A percentile compares a stretch with the other conserved stretches of the same genome.
Conservation (phyloP, 2,797 vertebrate genomes). For the Heliangelus exortis region DNA sequence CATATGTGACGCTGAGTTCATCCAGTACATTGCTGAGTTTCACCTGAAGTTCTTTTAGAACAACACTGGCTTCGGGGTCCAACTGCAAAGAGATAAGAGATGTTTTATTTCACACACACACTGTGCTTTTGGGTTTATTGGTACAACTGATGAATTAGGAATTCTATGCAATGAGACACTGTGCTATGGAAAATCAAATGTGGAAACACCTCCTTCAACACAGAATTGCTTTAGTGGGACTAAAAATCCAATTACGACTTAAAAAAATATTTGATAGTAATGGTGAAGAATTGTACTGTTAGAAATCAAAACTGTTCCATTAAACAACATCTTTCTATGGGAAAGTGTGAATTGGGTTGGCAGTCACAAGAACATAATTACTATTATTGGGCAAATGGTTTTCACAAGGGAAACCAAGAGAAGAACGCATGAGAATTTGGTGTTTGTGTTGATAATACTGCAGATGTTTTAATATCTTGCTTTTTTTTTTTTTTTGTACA, state of each 20-base stretch:
- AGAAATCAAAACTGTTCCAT: background rate
- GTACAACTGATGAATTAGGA: background rate
- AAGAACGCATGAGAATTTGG: background rate
- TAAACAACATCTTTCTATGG: background rate
- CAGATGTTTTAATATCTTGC: background rate
- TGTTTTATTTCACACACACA: background rate
- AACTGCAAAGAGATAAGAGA: conserved; percentile 82
- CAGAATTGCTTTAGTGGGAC: background rate
- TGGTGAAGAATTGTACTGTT: background rate
- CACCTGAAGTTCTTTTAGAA: conserved; percentile 95
- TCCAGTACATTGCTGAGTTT: conserved; percentile 93
- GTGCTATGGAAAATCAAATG: conserved; percentile 41
- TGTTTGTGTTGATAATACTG: background rate
- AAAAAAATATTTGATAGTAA: background rate
- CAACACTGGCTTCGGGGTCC: conserved; percentile 91
- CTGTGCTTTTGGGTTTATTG: background rate
- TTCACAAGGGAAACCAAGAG: background rate
- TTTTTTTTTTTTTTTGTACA: background rate
- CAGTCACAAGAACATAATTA: background rate
- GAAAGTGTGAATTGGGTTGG: background rate
- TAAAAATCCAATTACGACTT: background rate
- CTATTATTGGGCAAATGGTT: background rate
- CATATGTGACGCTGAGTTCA: conserved; percentile 89
- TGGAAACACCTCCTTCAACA: conserved; percentile 22
- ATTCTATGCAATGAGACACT: background rate